phyloP scores from a whole-genome alignment of 2,113 vertebrate species.

The Pomatorhinus ruficollis region DNA sequence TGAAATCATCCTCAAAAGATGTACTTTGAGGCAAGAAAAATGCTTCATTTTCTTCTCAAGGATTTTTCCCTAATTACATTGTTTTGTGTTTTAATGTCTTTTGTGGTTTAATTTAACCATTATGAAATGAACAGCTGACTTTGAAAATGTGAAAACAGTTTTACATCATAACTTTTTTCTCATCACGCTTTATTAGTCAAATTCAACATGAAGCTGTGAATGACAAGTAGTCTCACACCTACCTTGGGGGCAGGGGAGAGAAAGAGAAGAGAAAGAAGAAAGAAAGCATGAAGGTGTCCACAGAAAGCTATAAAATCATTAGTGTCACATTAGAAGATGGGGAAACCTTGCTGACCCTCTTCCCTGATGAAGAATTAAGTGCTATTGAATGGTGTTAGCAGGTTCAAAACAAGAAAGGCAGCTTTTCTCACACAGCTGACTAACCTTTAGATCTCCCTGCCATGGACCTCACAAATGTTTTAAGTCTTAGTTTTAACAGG shows the following conservation, averaged over 20 bases:
- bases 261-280: not conserved
- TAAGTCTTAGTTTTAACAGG: not conserved
- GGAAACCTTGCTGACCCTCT: not conserved
- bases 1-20: not conserved
- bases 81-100: not conserved
- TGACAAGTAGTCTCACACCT: not conserved
- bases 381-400: not conserved
- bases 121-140: not conserved
- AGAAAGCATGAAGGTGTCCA: not conserved
- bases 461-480: not conserved
- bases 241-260: not conserved
- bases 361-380: not conserved
- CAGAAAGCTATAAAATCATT: not conserved
- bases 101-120: not conserved
- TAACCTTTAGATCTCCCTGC: not conserved
- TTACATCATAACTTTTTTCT: not conserved
- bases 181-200: constrained; percentile 7
- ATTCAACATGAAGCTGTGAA: constrained; percentile 8
- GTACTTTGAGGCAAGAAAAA: not conserved
- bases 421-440: not conserved
- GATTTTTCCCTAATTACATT: not conserved
- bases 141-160: constrained; percentile 16
- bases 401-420: not conserved
- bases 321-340: not conserved
- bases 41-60: not conserved